Evolutionary conservation across 2,888 invertebrate genomes (phyloP).

Genomic region (Epistrophe grossulariae): DNA sequence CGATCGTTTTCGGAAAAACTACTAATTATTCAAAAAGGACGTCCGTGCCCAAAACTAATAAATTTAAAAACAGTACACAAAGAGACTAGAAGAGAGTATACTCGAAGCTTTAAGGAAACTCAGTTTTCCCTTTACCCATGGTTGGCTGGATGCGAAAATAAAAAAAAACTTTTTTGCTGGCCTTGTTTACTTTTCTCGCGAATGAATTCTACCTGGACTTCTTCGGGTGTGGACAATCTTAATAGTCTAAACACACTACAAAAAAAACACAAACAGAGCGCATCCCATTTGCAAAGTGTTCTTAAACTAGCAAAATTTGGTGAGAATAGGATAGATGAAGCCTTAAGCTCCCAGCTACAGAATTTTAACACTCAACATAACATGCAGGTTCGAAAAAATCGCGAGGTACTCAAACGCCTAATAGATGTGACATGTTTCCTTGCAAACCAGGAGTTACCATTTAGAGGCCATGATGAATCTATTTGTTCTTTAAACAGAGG

Average conservation of each 20-base stretch:
- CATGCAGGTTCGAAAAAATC: constrained; percentile 42
- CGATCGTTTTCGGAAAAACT: neutral
- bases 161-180: constrained; percentile 26
- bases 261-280: constrained; percentile 13
- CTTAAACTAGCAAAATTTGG: neutral
- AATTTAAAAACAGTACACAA: neutral
- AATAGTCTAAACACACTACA: neutral
- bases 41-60: neutral
- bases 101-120: neutral
- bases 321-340: too few species aligned
- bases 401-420: constrained; percentile 37
- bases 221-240: neutral
- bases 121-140: too few species aligned
- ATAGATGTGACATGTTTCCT: constrained; percentile 1
- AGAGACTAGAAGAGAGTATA: neutral
- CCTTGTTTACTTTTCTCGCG: constrained; percentile 27
- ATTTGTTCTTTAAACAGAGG: too few species aligned
- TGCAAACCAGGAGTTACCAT: neutral
- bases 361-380: neutral
- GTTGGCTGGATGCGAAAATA: too few species aligned
- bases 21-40: neutral
- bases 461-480: neutral
- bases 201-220: neutral
- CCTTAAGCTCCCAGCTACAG: too few species aligned
- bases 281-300: constrained; percentile 32